Base-by-base conservation (phyloP, 2,888 invertebrate genomes). In the Venustoraphidia nigricollis region DNA sequence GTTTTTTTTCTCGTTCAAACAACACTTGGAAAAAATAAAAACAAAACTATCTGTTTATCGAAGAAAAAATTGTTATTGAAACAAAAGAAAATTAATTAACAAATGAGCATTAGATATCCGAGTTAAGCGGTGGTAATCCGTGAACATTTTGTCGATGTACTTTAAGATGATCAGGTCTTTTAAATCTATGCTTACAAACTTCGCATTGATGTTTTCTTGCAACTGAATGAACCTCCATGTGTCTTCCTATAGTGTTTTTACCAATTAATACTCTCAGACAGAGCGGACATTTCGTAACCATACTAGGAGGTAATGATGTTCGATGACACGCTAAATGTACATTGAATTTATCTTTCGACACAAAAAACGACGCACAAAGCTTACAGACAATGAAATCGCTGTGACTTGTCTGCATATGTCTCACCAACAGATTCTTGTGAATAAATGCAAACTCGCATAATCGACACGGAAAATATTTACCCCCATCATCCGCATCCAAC, bases 201-300 rank as follows among this genome's bases (percentile, higher is more conserved):
- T 59, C 58, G 51, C 72, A 72, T 2, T 59, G 59, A 53, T 69
- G 69, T 44, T 68, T 69, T 52, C 72, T 72, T 53, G 69, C 68
- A 3, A 71, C 72, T 0, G 71, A 69, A 53, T 73, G 73, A 48
- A 71, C 71, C 5, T 69, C 66, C 48, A 65, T 66, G 55, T 73
- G 73, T 44, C 72, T 65, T 1, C 71, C 69, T n/a, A 72, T 60
- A 54, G 72, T 72, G 50, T 73, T 72, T 53, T 72, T 72, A 37
- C 73, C 62, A 50, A 72, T 70, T 54, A 71, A 71, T 3, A 65
- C 67, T 53, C 67, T 68, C 36, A 61, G 62, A 50, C 70, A 70
- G 10, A 67, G 60, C 0, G 62, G 61, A 55, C 67, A 67, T 45
- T 66, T 65, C 51, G 27, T 27, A 27, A 27, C 27, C 27, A 27